Conservation (phyloP, 2,888 invertebrate genomes). For the Drosophila barbarae region DNA sequence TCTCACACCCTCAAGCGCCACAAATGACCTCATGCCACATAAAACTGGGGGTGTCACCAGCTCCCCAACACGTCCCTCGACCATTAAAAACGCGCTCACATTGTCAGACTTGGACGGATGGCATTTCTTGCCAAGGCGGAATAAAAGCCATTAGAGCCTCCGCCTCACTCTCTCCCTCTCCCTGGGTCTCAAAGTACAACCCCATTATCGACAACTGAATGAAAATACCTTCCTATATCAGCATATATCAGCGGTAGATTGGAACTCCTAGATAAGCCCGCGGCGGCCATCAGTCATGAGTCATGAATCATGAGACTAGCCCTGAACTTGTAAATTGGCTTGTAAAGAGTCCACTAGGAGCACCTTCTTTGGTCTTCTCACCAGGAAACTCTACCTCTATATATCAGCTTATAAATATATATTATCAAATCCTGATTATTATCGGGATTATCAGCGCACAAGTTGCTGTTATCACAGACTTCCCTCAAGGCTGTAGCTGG, state of each 20-base stretch:
- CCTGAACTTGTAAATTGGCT: constrained; percentile 15
- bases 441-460: constrained; percentile 4
- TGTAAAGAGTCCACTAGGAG: not conserved
- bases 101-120: constrained; percentile 19
- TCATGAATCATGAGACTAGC: constrained; percentile 27
- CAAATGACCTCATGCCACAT: constrained; percentile 30
- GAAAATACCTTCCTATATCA: constrained; percentile 14
- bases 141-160: constrained; percentile 10
- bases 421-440: constrained; percentile 2
- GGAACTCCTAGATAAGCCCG: constrained; percentile 17
- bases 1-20: constrained; percentile 4
- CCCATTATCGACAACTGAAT: constrained; percentile 21
- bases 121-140: not conserved
- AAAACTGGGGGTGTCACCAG: constrained; percentile 2
- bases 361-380: not conserved
- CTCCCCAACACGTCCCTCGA: not conserved
- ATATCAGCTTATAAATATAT: not conserved
- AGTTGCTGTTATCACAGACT: not conserved
- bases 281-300: constrained; percentile 13
- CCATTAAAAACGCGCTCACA: constrained; percentile 22
- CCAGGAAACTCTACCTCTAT: not conserved
- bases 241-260: constrained; percentile 27
- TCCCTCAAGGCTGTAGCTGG: not conserved
- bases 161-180: not conserved
- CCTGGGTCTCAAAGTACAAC: constrained; percentile 32